phyloP scores from a whole-genome alignment of 2,113 vertebrate genomes.

The Penelope pileata region DNA sequence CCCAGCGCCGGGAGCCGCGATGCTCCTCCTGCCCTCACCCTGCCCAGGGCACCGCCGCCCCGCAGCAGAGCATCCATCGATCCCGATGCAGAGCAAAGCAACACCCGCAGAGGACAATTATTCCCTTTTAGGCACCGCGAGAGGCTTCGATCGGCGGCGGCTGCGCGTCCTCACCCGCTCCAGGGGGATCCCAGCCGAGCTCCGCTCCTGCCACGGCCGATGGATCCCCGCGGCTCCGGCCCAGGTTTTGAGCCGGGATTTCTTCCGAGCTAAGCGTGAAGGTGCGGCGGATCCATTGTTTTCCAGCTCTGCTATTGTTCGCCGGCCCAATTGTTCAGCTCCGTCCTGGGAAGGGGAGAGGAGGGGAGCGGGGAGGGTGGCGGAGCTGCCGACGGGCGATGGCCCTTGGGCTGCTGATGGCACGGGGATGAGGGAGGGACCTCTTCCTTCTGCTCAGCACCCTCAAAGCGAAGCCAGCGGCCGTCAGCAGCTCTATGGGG shows the following conservation, averaged over 20 bases:
- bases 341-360: neutral
- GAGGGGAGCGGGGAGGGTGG: neutral
- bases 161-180: neutral
- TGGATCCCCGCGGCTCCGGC: neutral
- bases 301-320: slow-evolving; percentile 51
- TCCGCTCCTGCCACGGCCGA: neutral
- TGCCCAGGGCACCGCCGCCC: neutral
- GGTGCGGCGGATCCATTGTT: slow-evolving; percentile 41
- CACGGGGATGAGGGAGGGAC: neutral
- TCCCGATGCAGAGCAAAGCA: neutral
- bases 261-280: neutral
- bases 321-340: neutral
- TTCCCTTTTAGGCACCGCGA: accelerated
- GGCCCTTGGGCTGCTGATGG: accelerated
- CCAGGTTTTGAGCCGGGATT: neutral
- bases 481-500: accelerated
- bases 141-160: accelerated
- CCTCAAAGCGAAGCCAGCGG: neutral
- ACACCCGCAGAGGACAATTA: accelerated
- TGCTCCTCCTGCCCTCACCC: neutral
- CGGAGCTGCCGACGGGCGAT: accelerated
- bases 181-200: neutral
- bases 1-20: neutral
- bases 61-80: neutral
- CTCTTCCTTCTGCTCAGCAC: accelerated